Evolutionary conservation across 2,888 invertebrate genomes (phyloP).

Genomic region (Panzeria rudis): DNA sequence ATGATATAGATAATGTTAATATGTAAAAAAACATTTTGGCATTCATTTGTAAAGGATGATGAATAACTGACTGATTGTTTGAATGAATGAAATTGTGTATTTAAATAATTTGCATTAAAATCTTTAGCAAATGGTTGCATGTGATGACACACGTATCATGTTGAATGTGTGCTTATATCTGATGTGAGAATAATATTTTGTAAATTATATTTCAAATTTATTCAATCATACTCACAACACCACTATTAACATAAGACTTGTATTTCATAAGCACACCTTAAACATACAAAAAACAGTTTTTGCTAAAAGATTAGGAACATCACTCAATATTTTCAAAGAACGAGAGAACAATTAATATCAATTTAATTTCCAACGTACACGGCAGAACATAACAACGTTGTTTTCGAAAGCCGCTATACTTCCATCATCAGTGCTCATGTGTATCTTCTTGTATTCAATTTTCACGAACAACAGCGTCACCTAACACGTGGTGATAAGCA

Average conservation of each 20-base stretch:
- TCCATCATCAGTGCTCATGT: too few species aligned
- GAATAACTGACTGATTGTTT: constrained; percentile 4
- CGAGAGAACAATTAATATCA: too few species aligned
- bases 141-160: neutral
- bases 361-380: too few species aligned
- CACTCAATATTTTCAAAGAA: too few species aligned
- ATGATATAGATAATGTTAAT: constrained; percentile 64
- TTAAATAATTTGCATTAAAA: constrained; percentile 9
- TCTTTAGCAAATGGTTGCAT: neutral
- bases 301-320: neutral
- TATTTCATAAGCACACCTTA: constrained; percentile 3
- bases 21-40: constrained; percentile 44
- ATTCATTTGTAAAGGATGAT: neutral
- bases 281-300: neutral
- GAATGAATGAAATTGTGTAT: neutral
- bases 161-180: neutral
- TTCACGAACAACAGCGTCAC: too few species aligned
- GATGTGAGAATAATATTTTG: constrained; percentile 33
- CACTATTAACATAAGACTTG: constrained; percentile 18
- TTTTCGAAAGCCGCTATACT: too few species aligned
- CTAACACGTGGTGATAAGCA: too few species aligned
- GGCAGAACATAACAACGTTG: too few species aligned
- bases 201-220: constrained; percentile 42
- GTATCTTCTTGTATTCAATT: too few species aligned
- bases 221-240: constrained; percentile 27